Base-by-base conservation (phyloP, 2,113 vertebrate genomes). In the Mobula hypostoma region DNA sequence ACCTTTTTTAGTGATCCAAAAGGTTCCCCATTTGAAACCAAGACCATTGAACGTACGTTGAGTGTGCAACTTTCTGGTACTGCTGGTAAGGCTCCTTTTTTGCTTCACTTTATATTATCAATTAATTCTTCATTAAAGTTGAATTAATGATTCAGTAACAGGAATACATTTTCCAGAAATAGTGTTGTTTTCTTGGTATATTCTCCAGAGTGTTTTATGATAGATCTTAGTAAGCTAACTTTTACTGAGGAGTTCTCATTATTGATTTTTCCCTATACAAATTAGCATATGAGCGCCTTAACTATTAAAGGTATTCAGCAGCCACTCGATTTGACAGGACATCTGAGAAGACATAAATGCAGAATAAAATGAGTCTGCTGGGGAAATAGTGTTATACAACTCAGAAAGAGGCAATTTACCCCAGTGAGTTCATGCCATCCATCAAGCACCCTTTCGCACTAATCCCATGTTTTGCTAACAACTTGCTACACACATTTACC, bases 21-120 rank as follows among this genome's bases (percentile, higher is more conserved):
- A 97, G 98, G 98, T 99, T 99, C 99, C 98, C 98, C 98, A 97
- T 99, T 99, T 99, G 99, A 99, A 98, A 99, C 98, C 98, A 99
- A 99, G 98, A 98, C 98, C 98, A 99, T 98, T 98, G 99, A 99
- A 97, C 97, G 98, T 98, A 98, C 98, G 97, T 97, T 99, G 98
- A 99, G 98, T 98, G 98, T 99, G 98, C 99, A 99, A 98, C 98
- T 99, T 97, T 98, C 98, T 98, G 98, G 99, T 98, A 99, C 99
- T 97, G 98, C 99, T 98, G 99, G 99, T 99, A 97, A 98, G 97
- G 95, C 94, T 29, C 70, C n/a, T 32, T 72, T 70, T 56, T 93
- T 21, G 68, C 72, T 74, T 56, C 48, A 12, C 3, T 72, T 68
- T 92, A 19, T 36, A 74, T 93, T 40, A 4, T 40, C 68, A 48